Base-by-base conservation (phyloP, 2,113 vertebrate genomes). In the Dissostichus mawsoni region DNA sequence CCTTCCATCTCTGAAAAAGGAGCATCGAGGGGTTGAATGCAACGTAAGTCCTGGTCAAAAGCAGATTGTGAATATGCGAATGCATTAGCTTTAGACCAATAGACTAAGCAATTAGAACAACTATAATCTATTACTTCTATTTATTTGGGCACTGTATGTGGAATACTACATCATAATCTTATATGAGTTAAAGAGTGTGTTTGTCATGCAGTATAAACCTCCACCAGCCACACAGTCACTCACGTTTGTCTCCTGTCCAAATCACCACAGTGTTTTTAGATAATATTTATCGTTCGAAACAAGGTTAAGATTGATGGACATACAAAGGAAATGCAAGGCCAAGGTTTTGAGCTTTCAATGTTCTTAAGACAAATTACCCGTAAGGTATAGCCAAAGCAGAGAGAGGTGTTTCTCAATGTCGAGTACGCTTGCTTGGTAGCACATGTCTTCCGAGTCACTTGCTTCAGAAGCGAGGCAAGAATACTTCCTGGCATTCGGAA, bases 291-390 rank as follows among this genome's bases (percentile, higher is more conserved):
- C 11, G 6, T 56, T 18, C 16, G 11, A 69, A 64, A 23, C 58
- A 11, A 52, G 4, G 17, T 29, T 41, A 59, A 58, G 41, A 25
- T 47, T 56, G 65, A n/a, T 56, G 2, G 23, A n/a, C 29, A 33
- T 50, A 11, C 62, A 70, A 17, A 20, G 1, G 14, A 66, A 70
- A 17, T 29, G 1, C 18, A 45, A 52, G 51, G 20, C 16, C 63
- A 71, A 13, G 55, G 74, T 45, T 52, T 23, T 41, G 70, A 25
- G 36, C 62, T 25, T 61, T 67, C 48, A n/a, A 23, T 61, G 2
- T 52, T 66, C 36, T 48, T 52, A 5, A 69, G 74, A 74, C 18
- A 74, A 77, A 81, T 64, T 17, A 53, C 57, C 73, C 63, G 33
- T 68, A 25, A 63, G 51, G 57, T 29, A 69, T 29, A 69, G 62